Conservation (phyloP, 37 sponge, comb jelly and placozoan genomes). For the Eunapius fragilis region DNA sequence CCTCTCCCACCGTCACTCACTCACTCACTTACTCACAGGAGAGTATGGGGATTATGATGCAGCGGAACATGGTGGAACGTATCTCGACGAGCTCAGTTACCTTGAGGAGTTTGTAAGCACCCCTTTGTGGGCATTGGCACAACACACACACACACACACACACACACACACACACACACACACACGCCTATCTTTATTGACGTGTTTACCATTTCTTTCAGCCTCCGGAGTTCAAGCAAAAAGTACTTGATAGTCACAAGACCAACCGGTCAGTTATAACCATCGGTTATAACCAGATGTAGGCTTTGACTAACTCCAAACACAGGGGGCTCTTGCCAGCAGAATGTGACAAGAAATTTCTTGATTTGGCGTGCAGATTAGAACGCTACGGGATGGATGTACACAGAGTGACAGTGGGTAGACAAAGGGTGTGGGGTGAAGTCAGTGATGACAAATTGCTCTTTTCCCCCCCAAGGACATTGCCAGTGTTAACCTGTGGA, state of each 20-base stretch:
- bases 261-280: constrained; percentile 32
- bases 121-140: neutral
- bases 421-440: neutral
- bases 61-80: constrained; percentile 54
- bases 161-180: too few species aligned
- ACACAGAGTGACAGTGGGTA: constrained; percentile 66
- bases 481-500: constrained; percentile 38
- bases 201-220: neutral
- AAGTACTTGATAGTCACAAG: constrained; percentile 38
- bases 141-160: too few species aligned
- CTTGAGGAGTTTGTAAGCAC: constrained; percentile 56
- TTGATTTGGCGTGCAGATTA: constrained; percentile 73
- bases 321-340: constrained; percentile 73
- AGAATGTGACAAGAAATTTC: constrained; percentile 80
- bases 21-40: too few species aligned
- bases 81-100: constrained; percentile 69
- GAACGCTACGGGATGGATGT: constrained; percentile 85
- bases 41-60: constrained; percentile 86
- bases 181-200: neutral
- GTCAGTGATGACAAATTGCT: neutral
- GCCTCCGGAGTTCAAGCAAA: constrained; percentile 31
- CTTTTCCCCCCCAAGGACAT: constrained; percentile 41
- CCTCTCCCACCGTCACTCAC: too few species aligned
- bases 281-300: neutral
- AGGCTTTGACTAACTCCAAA: neutral